Conservation (phyloP, 37 sponge, comb jelly and placozoan species). For the Bolinopsis microptera region DNA sequence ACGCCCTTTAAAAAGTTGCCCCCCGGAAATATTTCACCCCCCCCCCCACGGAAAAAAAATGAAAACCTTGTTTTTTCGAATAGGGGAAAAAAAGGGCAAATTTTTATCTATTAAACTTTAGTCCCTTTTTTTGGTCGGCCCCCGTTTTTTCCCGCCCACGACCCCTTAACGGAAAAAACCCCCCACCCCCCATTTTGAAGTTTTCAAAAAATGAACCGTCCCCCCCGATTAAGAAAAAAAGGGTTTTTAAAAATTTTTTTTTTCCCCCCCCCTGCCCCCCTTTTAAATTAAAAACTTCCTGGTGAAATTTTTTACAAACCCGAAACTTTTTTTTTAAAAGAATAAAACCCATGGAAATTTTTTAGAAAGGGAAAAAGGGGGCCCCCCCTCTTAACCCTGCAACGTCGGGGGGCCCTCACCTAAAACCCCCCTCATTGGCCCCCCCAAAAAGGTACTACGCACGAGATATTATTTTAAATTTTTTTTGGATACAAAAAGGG, state of each 20-base stretch:
- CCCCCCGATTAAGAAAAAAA: no score
- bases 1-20: not conserved
- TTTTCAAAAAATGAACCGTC: no score
- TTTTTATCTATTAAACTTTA: not conserved
- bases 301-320: no score
- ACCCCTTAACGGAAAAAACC: no score
- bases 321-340: not conserved
- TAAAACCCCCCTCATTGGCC: not conserved
- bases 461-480: not conserved
- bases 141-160: not conserved
- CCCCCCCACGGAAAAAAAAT: not conserved
- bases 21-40: not conserved
- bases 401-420: conserved; percentile 30
- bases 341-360: not conserved
- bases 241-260: no score
- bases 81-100: not conserved
- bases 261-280: no score
- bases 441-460: not conserved
- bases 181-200: no score
- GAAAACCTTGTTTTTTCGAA: not conserved
- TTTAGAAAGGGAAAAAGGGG: not conserved
- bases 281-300: no score
- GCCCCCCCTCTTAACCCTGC: not conserved
- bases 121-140: not conserved
- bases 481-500: no score